phyloP scores from a whole-genome alignment of 2,113 vertebrate species.

The Rhinolophus ferrumequinum region DNA sequence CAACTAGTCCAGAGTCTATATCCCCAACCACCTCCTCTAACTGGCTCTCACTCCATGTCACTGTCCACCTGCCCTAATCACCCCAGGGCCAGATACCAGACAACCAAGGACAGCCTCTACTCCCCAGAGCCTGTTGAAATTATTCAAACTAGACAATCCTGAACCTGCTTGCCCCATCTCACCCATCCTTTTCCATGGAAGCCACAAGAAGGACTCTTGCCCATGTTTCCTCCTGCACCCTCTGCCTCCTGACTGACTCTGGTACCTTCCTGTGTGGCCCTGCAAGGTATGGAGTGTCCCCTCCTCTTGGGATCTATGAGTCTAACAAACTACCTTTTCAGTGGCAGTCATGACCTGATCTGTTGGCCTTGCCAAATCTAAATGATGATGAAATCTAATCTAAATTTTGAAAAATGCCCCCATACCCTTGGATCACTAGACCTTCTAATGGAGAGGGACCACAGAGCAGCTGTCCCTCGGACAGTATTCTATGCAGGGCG shows the following conservation, averaged over 20 bases:
- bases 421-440: background rate
- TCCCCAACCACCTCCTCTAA: background rate
- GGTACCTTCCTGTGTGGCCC: too few species aligned
- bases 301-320: background rate
- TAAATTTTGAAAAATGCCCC: background rate
- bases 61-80: too few species aligned
- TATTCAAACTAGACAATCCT: background rate
- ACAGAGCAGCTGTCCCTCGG: background rate
- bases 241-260: background rate
- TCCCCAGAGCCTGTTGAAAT: background rate
- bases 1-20: background rate
- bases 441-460: too few species aligned
- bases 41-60: background rate
- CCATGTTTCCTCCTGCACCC: background rate
- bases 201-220: background rate
- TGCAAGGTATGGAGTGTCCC: too few species aligned
- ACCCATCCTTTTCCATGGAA: background rate
- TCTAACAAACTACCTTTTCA: background rate
- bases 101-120: background rate
- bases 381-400: background rate
- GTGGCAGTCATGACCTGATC: background rate
- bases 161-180: background rate
- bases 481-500: fast-evolving
- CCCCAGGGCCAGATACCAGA: too few species aligned
- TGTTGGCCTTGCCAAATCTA: background rate